Evolutionary conservation across 1,140 invertebrate species (phyloP).

Genomic region (Pemphigus obesinymphae): DNA sequence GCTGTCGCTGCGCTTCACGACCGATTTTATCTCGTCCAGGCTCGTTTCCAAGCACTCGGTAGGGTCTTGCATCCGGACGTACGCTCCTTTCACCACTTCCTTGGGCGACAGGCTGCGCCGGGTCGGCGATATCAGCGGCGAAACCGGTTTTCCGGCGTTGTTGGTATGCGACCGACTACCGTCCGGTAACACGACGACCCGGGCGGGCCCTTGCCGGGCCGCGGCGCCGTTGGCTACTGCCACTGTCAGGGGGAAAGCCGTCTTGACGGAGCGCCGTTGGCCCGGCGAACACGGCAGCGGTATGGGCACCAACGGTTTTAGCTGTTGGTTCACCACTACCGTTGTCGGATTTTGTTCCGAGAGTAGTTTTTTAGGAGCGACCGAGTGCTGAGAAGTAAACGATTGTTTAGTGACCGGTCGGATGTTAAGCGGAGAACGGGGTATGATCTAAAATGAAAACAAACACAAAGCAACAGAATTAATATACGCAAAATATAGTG

Average conservation of each 20-base stretch:
- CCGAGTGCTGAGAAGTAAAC: neutral
- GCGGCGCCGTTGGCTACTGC: neutral
- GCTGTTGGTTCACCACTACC: neutral
- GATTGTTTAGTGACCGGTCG: conserved; percentile 23
- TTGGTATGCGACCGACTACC: neutral
- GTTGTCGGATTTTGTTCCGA: neutral
- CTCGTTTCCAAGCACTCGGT: conserved; percentile 44
- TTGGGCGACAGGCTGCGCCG: conserved; percentile 37
- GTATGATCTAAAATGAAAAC: neutral
- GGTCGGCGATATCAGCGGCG: conserved; percentile 32
- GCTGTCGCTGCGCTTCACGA: conserved; percentile 74
- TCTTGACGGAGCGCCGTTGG: neutral
- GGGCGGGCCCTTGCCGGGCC: neutral
- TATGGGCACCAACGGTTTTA: conserved; percentile 25
- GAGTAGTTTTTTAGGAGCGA: neutral
- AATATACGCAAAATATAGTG: neutral
- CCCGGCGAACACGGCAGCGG: neutral
- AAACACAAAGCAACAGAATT: neutral
- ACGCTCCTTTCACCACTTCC: conserved; percentile 44
- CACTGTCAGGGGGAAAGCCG: neutral
- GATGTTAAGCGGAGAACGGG: conserved; percentile 2
- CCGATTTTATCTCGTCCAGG: conserved; percentile 49
- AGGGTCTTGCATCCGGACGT: conserved; percentile 46
- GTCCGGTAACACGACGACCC: conserved; percentile 25
- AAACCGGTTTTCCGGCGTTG: neutral